These are phyloP conservation scores for Microctenopoma steveboyesi DNA, from an alignment of 2,797 vertebrate species.

Conservation along the genomic window DNA sequence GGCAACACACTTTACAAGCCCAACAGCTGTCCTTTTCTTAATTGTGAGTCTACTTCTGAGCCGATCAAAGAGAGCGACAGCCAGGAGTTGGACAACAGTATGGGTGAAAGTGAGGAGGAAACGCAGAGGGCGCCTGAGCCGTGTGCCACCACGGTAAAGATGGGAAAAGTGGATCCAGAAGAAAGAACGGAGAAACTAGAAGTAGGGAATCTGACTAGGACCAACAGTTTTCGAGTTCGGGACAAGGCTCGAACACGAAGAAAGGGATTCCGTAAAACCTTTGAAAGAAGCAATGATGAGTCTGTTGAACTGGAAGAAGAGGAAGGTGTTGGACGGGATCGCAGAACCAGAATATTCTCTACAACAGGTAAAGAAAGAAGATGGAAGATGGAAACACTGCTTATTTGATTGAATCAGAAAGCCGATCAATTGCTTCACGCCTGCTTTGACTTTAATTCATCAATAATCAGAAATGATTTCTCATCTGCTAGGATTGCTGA, in stretches of 20 bases:
- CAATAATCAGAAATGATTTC: neutral
- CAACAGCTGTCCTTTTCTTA: slow-evolving; percentile 78
- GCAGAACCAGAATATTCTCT: slow-evolving; percentile 82
- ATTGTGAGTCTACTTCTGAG: slow-evolving; percentile 48
- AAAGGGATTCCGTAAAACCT: slow-evolving; percentile 76
- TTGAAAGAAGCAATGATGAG: slow-evolving; percentile 61
- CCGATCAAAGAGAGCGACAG: slow-evolving; percentile 29
- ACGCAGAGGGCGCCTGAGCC: slow-evolving; percentile 30
- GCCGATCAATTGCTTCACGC: neutral
- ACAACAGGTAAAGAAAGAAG: slow-evolving; percentile 75
- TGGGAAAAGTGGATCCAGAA: slow-evolving; percentile 3
- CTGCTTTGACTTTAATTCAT: slow-evolving; percentile 1
- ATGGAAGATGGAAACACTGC: slow-evolving; percentile 5
- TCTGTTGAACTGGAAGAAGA: slow-evolving; percentile 64
- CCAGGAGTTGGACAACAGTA: slow-evolving; percentile 24
- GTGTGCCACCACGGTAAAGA: neutral
- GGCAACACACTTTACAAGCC: slow-evolving; percentile 76
- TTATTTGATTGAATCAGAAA: slow-evolving; percentile 29
- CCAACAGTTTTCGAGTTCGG: slow-evolving; percentile 75
- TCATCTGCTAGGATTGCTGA: neutral
- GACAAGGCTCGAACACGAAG: slow-evolving; percentile 63
- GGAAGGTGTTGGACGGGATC: slow-evolving; percentile 78
- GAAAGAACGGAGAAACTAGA: slow-evolving; percentile 4
- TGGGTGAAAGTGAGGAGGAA: slow-evolving; percentile 38
- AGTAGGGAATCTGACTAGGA: slow-evolving; percentile 42